Base-by-base conservation (phyloP, 2,797 vertebrate species). In the Catharus ustulatus region DNA sequence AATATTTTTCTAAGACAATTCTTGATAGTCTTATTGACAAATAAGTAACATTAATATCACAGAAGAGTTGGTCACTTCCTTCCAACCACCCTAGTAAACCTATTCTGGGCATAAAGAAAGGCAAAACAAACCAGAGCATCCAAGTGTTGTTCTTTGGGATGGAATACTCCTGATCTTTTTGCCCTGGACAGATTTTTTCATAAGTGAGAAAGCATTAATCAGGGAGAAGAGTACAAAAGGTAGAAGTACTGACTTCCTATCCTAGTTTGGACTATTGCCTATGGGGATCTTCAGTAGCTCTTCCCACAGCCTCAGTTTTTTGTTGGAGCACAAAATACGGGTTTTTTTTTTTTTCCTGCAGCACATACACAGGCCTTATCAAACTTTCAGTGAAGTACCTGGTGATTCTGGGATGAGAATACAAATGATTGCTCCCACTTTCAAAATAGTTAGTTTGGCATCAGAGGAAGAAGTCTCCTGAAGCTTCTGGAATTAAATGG, bases 1-100 rank as follows among this genome's bases (percentile, higher is more conserved):
- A 90, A 90, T 92, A 95, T 89, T 95, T 95, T 95, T 87, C 63
- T 77, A 76, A 94, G 79, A 75, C 36, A 84, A 36, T 55, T 90
- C 63, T 94, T 95, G 52, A 86, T 93, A 86, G 82, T 84, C 76
- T 63, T 82, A 57, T 66, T 0, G 32, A 73, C 55, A 93, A 68
- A 75, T 59, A 66, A 88, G 38, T 78, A 87, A 77, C 26, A 82
- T 79, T 61, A 91, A 48, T 66, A 90, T 75, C 40, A 78, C 13
- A 75, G 42, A 42, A 76, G 78, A 52, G 36, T 22, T 4, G 6
- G 62, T 81, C 51, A 52, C n/a, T 94, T 93, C 42, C 83, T 86
- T 81, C 29, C 51, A 95, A 57, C 10, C 45, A 79, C 36, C 40
- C 51, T 49, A 45, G 55, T 34, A 80, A 80, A 81, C 27, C 19